These are phyloP conservation scores for Brachionus sp. DNA, from an alignment of 1,140 invertebrate genomes.

Conservation along the genomic window DNA sequence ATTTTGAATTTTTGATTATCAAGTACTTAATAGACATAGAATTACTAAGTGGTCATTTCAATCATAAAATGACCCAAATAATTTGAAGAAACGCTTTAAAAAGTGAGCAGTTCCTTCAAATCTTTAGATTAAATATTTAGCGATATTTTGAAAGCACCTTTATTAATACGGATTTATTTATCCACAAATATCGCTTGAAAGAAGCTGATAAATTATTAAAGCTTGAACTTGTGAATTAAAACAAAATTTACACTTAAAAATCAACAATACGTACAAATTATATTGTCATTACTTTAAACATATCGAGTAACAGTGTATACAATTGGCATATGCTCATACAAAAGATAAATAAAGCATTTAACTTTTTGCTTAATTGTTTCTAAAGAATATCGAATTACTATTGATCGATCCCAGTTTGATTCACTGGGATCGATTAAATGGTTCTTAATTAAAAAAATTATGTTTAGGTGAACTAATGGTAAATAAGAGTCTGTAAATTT, in stretches of 20 bases:
- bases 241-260: not conserved
- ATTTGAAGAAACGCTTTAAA: not conserved
- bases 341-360: not conserved
- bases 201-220: not conserved
- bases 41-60: not conserved
- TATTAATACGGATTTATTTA: not conserved
- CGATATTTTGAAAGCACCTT: not conserved
- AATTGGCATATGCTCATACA: not conserved
- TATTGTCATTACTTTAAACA: not conserved
- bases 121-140: not conserved
- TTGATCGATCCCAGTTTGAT: not conserved
- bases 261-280: not conserved
- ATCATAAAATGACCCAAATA: not conserved
- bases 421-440: constrained; percentile 8
- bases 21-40: not conserved
- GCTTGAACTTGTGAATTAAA: not conserved
- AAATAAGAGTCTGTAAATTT: not conserved
- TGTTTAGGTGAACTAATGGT: not conserved
- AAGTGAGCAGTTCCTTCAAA: not conserved
- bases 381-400: constrained; percentile 1
- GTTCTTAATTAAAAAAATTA: not conserved
- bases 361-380: not conserved
- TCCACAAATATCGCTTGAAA: not conserved
- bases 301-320: not conserved
- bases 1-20: not conserved